phyloP scores from a whole-genome alignment of 2,797 vertebrate genomes.

The Notamacropus eugenii region DNA sequence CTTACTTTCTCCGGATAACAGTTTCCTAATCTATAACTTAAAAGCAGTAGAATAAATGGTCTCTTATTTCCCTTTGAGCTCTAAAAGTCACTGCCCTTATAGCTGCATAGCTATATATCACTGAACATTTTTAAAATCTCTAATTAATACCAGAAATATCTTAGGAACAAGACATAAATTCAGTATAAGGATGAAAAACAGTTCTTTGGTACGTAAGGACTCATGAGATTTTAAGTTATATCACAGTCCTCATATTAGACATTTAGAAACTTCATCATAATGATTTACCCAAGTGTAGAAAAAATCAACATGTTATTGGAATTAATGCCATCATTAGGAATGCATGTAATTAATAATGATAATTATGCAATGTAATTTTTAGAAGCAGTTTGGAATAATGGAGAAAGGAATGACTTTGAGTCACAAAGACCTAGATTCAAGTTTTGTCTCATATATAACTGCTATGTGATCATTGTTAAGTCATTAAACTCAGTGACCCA shows the following conservation, averaged over 20 bases:
- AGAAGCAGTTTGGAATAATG: background rate
- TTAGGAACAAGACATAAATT: background rate
- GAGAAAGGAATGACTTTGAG: background rate
- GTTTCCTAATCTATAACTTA: background rate
- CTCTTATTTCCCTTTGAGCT: background rate
- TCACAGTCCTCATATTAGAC: constrained; percentile 17
- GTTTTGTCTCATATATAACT: background rate
- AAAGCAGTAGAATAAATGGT: background rate
- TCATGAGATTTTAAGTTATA: constrained; percentile 57
- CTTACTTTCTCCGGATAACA: background rate
- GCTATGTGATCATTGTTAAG: background rate
- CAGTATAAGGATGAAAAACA: constrained; percentile 59
- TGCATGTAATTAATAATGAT: background rate
- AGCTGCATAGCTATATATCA: constrained; percentile 35
- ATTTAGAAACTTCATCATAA: constrained; percentile 72
- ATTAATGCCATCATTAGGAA: background rate
- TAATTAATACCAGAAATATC: constrained; percentile 61
- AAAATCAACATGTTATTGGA: constrained; percentile 39
- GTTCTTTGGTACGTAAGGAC: constrained; percentile 3
- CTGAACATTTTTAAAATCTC: constrained; percentile 34
- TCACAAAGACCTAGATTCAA: background rate
- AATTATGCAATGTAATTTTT: background rate
- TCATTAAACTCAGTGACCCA: background rate
- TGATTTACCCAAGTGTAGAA: constrained; percentile 59
- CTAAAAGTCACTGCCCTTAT: constrained; percentile 49